These are phyloP conservation scores for Saccopteryx leptura DNA, from an alignment of 2,113 vertebrate species.

Conservation along the genomic window DNA sequence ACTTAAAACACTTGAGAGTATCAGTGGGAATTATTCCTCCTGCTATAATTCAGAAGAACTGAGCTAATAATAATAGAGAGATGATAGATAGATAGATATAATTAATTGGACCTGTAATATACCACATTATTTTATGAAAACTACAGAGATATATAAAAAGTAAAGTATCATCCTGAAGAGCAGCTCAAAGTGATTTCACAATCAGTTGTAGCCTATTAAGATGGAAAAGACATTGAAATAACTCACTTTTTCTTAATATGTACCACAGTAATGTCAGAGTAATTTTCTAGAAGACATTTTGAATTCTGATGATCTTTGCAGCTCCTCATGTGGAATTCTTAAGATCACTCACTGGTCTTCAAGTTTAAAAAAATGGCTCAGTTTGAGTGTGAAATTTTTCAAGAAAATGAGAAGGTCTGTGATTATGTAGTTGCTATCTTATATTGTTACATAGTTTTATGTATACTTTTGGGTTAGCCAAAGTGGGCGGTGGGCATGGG, in stretches of 20 bases:
- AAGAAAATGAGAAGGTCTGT: conserved; percentile 94
- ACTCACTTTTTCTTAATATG: conserved; percentile 16
- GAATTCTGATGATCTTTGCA: conserved; percentile 82
- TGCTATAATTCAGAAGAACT: conserved; percentile 35
- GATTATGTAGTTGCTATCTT: neutral
- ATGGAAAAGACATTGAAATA: neutral
- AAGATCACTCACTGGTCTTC: conserved; percentile 96
- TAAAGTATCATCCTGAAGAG: neutral
- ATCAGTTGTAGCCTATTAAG: neutral
- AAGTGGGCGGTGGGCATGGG: neutral
- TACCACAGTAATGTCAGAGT: neutral
- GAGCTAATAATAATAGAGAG: neutral
- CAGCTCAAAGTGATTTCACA: conserved; percentile 60
- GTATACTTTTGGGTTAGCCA: conserved; percentile 47
- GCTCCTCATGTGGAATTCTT: conserved; percentile 96
- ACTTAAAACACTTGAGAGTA: conserved; percentile 27
- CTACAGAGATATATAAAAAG: neutral
- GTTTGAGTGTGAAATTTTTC: conserved; percentile 98
- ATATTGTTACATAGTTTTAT: neutral
- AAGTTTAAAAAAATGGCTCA: conserved; percentile 96
- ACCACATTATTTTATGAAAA: conserved; percentile 10
- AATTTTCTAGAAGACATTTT: neutral
- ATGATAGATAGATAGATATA: neutral
- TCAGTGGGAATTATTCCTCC: conserved; percentile 47
- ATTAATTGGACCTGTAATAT: neutral